Evolutionary conservation across 2,113 vertebrate genomes (phyloP).

Genomic region (Xiphorhynchus elegans): DNA sequence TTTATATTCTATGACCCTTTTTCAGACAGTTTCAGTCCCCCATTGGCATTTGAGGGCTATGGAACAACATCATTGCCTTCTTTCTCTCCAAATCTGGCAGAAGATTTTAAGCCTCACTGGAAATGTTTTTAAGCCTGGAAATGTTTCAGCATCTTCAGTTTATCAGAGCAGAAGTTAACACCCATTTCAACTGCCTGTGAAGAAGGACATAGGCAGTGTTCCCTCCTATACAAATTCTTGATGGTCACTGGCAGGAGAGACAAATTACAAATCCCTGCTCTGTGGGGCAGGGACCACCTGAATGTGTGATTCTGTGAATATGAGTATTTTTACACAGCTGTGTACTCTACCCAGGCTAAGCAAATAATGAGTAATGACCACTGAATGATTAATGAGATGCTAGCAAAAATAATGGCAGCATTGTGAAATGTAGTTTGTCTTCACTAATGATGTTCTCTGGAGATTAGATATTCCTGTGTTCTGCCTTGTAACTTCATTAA

Average conservation of each 20-base stretch:
- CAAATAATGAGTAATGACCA: not conserved
- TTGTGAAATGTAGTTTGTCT: constrained; percentile 34
- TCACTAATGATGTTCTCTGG: not conserved
- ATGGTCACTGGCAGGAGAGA: not conserved
- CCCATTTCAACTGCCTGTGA: not conserved
- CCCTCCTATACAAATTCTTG: not conserved
- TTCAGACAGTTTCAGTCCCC: not conserved
- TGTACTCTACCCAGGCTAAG: not conserved
- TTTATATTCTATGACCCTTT: not conserved
- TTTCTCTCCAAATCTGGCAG: not conserved
- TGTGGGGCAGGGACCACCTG: not conserved
- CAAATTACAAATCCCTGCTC: not conserved
- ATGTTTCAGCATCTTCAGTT: not conserved
- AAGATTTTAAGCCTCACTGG: not conserved
- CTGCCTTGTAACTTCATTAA: constrained; percentile 24
- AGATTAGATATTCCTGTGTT: not conserved
- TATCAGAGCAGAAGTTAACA: not conserved
- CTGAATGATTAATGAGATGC: constrained; percentile 18
- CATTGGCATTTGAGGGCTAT: not conserved
- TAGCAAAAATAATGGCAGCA: not conserved
- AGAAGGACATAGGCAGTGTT: not conserved
- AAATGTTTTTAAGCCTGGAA: not conserved
- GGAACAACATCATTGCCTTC: not conserved
- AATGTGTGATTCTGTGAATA: not conserved
- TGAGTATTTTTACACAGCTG: not conserved